Conservation (phyloP, 2,113 vertebrate genomes). For the Egretta garzetta region DNA sequence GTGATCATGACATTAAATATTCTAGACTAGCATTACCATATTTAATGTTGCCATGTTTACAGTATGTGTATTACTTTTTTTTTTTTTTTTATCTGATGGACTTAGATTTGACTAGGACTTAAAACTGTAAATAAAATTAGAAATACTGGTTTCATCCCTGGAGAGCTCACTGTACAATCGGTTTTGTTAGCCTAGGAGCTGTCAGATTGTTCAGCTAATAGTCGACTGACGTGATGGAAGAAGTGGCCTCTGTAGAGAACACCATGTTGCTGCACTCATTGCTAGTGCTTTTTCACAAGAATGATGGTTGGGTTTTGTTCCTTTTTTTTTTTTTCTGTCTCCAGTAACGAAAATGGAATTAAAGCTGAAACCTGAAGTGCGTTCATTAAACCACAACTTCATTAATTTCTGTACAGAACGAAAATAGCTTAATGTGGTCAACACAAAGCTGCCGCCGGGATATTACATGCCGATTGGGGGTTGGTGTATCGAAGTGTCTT, state of each 20-base stretch:
- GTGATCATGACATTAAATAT: constrained; percentile 78
- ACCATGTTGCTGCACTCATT: constrained; percentile 4
- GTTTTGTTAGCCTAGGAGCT: constrained; percentile 50
- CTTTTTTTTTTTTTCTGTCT: background rate
- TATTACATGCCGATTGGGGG: background rate
- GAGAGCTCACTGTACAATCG: constrained; percentile 64
- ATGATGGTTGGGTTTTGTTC: constrained; percentile 11
- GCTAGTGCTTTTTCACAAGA: background rate
- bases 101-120: constrained; percentile 75
- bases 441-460: background rate
- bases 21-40: constrained; percentile 79
- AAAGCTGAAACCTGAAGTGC: constrained; percentile 43
- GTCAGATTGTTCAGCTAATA: constrained; percentile 40
- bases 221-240: background rate
- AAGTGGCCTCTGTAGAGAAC: constrained; percentile 35
- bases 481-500: background rate
- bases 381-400: background rate
- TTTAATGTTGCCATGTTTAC: constrained; percentile 82
- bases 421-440: constrained; percentile 37
- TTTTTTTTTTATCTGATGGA: constrained; percentile 72
- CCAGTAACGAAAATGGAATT: constrained; percentile 34
- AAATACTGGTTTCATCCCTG: constrained; percentile 63
- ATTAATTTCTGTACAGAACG: constrained; percentile 9
- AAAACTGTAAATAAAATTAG: constrained; percentile 75
- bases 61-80: constrained; percentile 69